Evolutionary conservation across 2,113 vertebrate species (phyloP), one percentile per base, ranked within the genome.

Genomic region (Sebastes schlegelii): DNA sequence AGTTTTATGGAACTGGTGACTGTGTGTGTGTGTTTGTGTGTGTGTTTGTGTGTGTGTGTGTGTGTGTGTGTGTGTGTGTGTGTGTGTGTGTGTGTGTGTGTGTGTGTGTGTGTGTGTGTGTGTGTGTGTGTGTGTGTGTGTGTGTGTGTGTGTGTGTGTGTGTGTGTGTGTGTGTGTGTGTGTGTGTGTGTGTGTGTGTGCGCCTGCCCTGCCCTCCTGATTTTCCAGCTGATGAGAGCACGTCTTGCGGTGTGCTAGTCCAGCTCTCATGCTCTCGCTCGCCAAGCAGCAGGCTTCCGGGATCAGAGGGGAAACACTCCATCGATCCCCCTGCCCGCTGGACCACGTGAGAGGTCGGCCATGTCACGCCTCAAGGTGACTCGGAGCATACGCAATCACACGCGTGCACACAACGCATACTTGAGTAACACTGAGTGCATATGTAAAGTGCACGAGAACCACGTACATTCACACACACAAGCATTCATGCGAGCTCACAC

Each of bases 201-300:
- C 72, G 78, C 77, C 67, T 70, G 46, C 74, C 16, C 16, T 43
- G 46, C 16, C 49, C 42, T 75, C 70, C 57, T 55, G 79, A 79
- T 45, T 71, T 73, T 77, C 55, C 63, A 75, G 64, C 51, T 80
- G 67, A 79, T 78, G 71, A 70, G 61, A 76, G 43, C n/a, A 67
- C 13, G 4, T 86, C 64, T 63, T 7, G 57, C 26, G 1, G 65
- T 13, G 66, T 60, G 79, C 43, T 80, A 78, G 89, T 89, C 81
- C 51, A 1, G 71, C 80, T 86, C 83, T 86, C 67, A 74, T 82
- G 83, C 74, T 85, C 82, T 71, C 45, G 57, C 70, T 74, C 57
- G 1, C 42, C 67, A 2, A 55, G 43, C 64, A 13, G 16, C 5
- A 4, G 62, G 40, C 77, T 74, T 40, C 40, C 0, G 57, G 60